Evolutionary conservation across 2,113 vertebrate species (phyloP).

Genomic region (Pollachius pollachius): DNA sequence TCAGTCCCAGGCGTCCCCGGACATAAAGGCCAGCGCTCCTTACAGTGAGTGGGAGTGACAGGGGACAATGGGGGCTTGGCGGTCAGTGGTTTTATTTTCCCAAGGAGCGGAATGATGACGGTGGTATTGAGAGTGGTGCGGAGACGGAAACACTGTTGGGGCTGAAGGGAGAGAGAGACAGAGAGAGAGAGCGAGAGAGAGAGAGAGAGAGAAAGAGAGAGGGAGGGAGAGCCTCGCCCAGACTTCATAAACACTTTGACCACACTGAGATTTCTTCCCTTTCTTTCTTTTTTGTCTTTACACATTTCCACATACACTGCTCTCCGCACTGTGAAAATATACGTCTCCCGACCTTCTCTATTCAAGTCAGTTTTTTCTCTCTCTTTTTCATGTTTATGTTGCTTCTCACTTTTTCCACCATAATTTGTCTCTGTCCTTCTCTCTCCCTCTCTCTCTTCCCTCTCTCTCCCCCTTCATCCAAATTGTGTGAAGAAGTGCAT

Average conservation of each 20-base stretch:
- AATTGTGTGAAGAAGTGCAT: constrained; percentile 25
- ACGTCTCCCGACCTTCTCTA: not conserved
- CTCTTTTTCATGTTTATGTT: constrained; percentile 15
- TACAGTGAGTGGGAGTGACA: constrained; percentile 42
- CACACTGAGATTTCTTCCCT: constrained; percentile 14
- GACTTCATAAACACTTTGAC: constrained; percentile 9
- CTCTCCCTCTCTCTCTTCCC: no score
- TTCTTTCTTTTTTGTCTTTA: not conserved
- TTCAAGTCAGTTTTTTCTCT: constrained; percentile 5
- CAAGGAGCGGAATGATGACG: constrained; percentile 39
- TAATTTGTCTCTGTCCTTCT: constrained; percentile 8
- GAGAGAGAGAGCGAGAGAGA: constrained; percentile 14
- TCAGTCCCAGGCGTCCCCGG: constrained; percentile 47
- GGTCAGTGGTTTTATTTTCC: constrained; percentile 48
- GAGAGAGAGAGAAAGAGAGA: constrained; percentile 22
- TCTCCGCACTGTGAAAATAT: not conserved
- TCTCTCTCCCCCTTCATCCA: no score
- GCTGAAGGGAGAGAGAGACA: constrained; percentile 18
- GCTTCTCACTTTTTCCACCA: constrained; percentile 11
- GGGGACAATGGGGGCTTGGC: constrained; percentile 51
- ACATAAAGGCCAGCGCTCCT: constrained; percentile 51
- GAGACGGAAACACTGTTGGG: not conserved
- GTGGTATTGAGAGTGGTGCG: constrained; percentile 16
- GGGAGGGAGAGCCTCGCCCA: constrained; percentile 13
- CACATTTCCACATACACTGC: not conserved